A percentile compares a stretch with the other conserved stretches of the same genome.
Conservation (phyloP, 2,888 invertebrate genomes). For the Phengaris alcon region DNA sequence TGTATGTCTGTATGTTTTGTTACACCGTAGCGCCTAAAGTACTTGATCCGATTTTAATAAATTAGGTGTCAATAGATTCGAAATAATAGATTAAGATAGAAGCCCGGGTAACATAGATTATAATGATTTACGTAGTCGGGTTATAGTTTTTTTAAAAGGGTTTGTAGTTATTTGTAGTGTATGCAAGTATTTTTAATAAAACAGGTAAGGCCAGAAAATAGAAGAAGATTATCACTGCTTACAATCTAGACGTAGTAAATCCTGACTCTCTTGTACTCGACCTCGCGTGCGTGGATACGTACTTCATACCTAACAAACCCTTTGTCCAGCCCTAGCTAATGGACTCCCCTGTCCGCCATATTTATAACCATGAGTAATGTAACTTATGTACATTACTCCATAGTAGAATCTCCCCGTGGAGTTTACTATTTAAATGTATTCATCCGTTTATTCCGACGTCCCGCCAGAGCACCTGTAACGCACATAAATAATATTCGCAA, state of each 20-base stretch:
- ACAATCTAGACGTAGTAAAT: slow-evolving; percentile 26
- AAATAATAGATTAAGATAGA: too few species aligned
- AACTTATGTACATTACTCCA: slow-evolving; percentile 73
- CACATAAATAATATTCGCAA: slow-evolving; percentile 70
- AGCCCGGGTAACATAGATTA: too few species aligned
- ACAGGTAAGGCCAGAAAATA: background rate
- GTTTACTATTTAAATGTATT: slow-evolving; percentile 79
- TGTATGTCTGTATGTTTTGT: too few species aligned
- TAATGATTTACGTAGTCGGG: too few species aligned
- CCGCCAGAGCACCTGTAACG: slow-evolving; percentile 67
- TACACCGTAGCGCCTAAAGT: too few species aligned
- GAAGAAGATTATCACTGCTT: slow-evolving; percentile 1
- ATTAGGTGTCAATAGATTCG: too few species aligned
- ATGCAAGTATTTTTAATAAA: too few species aligned
- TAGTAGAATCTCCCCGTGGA: slow-evolving; percentile 73
- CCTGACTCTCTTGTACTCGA: slow-evolving; percentile 35
- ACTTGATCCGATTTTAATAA: too few species aligned
- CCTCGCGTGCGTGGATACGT: slow-evolving; percentile 66
- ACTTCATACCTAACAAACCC: slow-evolving; percentile 77
- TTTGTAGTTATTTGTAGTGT: too few species aligned
- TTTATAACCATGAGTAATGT: slow-evolving; percentile 74
- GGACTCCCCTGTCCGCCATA: slow-evolving; percentile 66
- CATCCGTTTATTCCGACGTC: slow-evolving; percentile 73
- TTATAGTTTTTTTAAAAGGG: too few species aligned
- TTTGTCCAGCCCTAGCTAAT: slow-evolving; percentile 67